phyloP scores from a whole-genome alignment of 2,797 vertebrate species.

The Rhincodon typus region DNA sequence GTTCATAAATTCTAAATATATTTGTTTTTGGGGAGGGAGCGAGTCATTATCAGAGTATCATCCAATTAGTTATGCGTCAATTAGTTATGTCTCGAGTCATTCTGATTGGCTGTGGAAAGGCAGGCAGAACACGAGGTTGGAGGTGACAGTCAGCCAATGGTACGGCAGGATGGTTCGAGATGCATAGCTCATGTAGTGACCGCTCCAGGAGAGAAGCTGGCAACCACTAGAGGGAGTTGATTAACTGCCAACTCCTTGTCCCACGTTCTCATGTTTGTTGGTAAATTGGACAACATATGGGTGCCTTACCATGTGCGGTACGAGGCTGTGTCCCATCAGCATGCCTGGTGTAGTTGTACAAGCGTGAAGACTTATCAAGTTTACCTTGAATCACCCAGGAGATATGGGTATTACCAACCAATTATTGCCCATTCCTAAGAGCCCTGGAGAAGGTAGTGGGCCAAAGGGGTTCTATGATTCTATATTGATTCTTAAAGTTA shows the following conservation, averaged over 20 bases:
- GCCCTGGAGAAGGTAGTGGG: too few species aligned
- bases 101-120: not conserved
- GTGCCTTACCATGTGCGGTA: not conserved
- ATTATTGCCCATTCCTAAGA: too few species aligned
- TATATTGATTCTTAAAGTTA: not conserved
- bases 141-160: not conserved
- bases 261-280: not conserved
- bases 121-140: not conserved
- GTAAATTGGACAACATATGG: not conserved
- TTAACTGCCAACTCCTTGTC: not conserved
- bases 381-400: not conserved
- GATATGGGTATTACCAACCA: too few species aligned
- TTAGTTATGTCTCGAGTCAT: not conserved
- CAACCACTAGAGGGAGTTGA: not conserved
- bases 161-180: too few species aligned
- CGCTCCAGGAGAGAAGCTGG: not conserved
- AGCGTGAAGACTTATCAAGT: not conserved
- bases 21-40: not conserved
- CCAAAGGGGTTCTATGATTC: not conserved
- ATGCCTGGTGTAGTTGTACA: not conserved
- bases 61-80: not conserved
- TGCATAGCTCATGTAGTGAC: not conserved
- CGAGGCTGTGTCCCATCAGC: not conserved
- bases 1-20: not conserved
- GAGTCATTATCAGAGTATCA: not conserved